Evolutionary conservation across 1,140 invertebrate species (phyloP).

Genomic region (Drosophila malerkotliana): DNA sequence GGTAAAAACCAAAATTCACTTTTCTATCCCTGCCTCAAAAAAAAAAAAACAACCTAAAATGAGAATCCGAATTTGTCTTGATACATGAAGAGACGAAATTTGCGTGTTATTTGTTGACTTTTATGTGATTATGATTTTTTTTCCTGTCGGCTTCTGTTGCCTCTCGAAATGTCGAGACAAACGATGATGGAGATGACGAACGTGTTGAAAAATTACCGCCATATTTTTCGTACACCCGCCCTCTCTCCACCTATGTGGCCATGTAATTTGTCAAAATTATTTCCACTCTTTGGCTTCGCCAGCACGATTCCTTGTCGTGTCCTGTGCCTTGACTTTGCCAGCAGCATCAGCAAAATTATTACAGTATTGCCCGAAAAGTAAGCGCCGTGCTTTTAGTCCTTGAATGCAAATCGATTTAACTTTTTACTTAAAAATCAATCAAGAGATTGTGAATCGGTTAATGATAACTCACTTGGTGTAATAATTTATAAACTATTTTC

Average conservation of each 20-base stretch:
- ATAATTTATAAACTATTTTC: not conserved
- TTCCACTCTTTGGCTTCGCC: constrained; percentile 60
- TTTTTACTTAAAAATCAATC: not conserved
- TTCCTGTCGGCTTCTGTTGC: constrained; percentile 50
- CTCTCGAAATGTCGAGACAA: constrained; percentile 31
- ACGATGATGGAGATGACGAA: constrained; percentile 43
- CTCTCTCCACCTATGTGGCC: constrained; percentile 28
- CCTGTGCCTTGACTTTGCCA: constrained; percentile 54
- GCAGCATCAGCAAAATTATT: constrained; percentile 65
- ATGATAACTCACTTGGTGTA: not conserved
- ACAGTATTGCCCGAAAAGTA: constrained; percentile 46
- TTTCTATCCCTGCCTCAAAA: constrained; percentile 26
- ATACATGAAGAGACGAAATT: constrained; percentile 67
- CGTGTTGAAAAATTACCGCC: constrained; percentile 67
- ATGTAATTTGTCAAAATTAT: constrained; percentile 67
- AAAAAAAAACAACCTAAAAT: constrained; percentile 9
- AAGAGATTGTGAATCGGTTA: not conserved
- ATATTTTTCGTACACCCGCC: constrained; percentile 59
- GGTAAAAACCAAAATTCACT: constrained; percentile 85
- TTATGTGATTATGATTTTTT: constrained; percentile 36
- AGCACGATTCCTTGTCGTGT: constrained; percentile 42
- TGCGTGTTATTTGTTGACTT: constrained; percentile 66
- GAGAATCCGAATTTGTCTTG: constrained; percentile 41
- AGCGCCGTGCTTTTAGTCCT: constrained; percentile 63
- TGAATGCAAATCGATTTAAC: constrained; percentile 33